Conservation (phyloP, 2,888 invertebrate species). For the Cryptus armator region DNA sequence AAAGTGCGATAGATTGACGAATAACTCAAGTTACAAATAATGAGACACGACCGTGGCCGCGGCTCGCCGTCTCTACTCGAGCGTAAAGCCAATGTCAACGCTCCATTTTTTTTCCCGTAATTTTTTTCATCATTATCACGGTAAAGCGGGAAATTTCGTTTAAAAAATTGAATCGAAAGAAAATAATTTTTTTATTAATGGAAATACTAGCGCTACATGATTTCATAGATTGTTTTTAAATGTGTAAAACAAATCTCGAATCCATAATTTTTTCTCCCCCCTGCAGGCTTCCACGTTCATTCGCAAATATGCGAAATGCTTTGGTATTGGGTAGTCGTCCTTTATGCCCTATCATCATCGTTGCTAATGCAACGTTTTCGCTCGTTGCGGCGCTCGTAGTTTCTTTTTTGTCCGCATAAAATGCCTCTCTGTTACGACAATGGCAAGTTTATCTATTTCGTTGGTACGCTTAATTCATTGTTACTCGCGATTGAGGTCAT, state of each 20-base stretch:
- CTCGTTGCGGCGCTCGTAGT: slow-evolving; percentile 57
- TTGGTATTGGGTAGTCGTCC: neutral
- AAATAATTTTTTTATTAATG: too few relatives aligned
- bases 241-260: neutral
- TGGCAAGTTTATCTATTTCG: neutral
- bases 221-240: neutral
- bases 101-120: neutral
- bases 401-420: slow-evolving; percentile 56
- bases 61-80: slow-evolving; percentile 44
- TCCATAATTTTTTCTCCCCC: neutral
- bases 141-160: too few relatives aligned
- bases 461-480: slow-evolving; percentile 45
- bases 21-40: slow-evolving; percentile 63
- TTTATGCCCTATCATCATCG: slow-evolving; percentile 7
- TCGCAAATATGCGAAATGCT: neutral
- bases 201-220: too few relatives aligned
- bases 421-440: neutral
- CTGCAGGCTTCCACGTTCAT: neutral
- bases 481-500: slow-evolving; percentile 74
- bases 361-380: slow-evolving; percentile 49
- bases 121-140: neutral
- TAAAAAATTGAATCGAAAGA: too few relatives aligned
- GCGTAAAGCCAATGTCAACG: slow-evolving; percentile 56
- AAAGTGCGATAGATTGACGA: slow-evolving; percentile 15
- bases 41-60: slow-evolving; percentile 51